These are phyloP conservation scores for Heliconius ethilla DNA, from an alignment of 2,888 invertebrate genomes.

Conservation along the genomic window DNA sequence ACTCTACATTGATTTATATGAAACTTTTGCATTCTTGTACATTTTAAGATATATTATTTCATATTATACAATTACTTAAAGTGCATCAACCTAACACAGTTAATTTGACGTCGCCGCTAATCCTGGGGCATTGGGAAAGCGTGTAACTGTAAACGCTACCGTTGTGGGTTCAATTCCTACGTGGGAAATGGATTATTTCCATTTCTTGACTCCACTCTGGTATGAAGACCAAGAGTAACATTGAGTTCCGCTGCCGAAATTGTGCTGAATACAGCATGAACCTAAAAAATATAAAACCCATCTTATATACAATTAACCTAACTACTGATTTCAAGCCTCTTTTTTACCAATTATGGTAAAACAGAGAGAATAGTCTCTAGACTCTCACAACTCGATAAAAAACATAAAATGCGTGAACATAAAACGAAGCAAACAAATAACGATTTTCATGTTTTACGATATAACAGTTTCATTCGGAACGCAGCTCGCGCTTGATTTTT, in stretches of 20 bases:
- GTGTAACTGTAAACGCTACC: no score
- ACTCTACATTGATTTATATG: neutral
- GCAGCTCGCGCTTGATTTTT: conserved; percentile 31
- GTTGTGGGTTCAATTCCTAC: no score
- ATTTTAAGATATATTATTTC: neutral
- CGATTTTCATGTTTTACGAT: conserved; percentile 23
- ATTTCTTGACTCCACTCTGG: neutral
- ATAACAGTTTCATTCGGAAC: conserved; percentile 29
- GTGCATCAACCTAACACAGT: no score
- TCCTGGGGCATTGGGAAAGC: no score
- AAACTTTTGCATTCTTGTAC: neutral
- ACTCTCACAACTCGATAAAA: neutral
- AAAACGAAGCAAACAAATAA: conserved; percentile 10
- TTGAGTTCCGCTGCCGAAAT: no score
- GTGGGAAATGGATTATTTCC: neutral
- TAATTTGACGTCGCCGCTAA: no score
- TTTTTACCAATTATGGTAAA: neutral
- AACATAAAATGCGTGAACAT: neutral
- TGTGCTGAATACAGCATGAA: no score
- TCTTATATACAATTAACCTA: neutral
- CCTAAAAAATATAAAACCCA: neutral
- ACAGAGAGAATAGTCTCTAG: neutral
- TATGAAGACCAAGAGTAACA: neutral
- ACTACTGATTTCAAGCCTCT: neutral
- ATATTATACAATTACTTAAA: no score